Evolutionary conservation across 2,888 invertebrate genomes (phyloP).

Genomic region (Nomada hirtipes): DNA sequence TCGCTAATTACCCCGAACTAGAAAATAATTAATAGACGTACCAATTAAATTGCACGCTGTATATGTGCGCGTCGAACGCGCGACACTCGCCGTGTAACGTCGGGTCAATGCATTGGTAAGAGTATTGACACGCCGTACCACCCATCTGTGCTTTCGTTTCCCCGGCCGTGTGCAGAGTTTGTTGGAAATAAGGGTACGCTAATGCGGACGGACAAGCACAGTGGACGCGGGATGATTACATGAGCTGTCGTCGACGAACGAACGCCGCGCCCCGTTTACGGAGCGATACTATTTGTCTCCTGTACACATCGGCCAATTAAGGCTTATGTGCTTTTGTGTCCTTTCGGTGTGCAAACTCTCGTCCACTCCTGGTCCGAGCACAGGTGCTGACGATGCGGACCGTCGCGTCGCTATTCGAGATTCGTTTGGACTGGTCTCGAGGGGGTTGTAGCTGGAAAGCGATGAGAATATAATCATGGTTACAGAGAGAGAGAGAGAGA

Average conservation of each 20-base stretch:
- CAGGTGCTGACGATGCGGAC: slow-evolving; percentile 34
- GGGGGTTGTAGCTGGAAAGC: slow-evolving; percentile 22
- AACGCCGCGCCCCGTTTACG: slow-evolving; percentile 51
- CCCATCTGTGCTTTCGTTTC: slow-evolving; percentile 21
- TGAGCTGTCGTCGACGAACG: slow-evolving; percentile 32
- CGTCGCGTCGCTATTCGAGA: slow-evolving; percentile 23
- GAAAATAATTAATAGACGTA: background rate
- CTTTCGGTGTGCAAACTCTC: slow-evolving; percentile 61
- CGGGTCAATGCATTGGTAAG: background rate
- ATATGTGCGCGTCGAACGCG: background rate
- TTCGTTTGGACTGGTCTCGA: slow-evolving; percentile 28
- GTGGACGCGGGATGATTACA: slow-evolving; percentile 49
- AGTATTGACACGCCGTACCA: slow-evolving; percentile 10
- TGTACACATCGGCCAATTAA: slow-evolving; percentile 63
- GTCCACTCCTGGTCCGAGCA: slow-evolving; percentile 35
- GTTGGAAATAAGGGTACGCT: slow-evolving; percentile 44
- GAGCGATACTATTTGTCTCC: slow-evolving; percentile 62
- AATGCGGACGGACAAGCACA: slow-evolving; percentile 47
- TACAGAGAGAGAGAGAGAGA: background rate
- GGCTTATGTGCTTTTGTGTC: slow-evolving; percentile 69
- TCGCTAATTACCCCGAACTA: too few relatives aligned
- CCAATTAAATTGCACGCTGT: background rate
- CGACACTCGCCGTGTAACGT: background rate
- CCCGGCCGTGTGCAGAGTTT: slow-evolving; percentile 7
- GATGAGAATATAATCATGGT: slow-evolving; percentile 34